Percentiles rank a stretch among this genome's conserved stretches.
Conservation (phyloP, 1,140 invertebrate species). For the Heliconius melpomene region DNA sequence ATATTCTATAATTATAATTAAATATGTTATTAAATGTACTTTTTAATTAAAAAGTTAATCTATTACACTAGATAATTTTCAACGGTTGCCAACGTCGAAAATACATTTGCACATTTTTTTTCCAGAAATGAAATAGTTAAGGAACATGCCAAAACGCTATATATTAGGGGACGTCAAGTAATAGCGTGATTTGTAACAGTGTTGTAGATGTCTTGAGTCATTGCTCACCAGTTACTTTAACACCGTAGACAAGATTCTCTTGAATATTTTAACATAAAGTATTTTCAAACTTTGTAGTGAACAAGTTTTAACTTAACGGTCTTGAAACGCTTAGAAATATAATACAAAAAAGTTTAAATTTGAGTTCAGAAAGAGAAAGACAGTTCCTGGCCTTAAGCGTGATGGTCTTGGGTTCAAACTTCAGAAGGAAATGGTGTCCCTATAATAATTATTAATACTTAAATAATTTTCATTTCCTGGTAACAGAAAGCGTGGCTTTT, state of each 20-base stretch:
- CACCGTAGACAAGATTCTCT: slow-evolving; percentile 6
- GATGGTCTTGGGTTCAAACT: no score
- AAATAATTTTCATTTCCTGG: no score
- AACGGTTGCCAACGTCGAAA: not conserved
- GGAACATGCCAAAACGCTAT: slow-evolving; percentile 16
- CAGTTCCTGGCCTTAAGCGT: no score
- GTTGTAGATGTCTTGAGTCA: slow-evolving; percentile 23
- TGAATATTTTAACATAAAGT: slow-evolving; percentile 16
- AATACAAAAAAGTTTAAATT: not conserved
- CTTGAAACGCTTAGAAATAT: slow-evolving; percentile 13
- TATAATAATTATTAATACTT: no score
- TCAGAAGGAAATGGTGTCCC: no score
- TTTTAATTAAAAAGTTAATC: no score
- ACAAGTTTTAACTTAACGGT: not conserved
- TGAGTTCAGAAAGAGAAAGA: no score
- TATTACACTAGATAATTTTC: not conserved
- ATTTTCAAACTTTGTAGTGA: slow-evolving; percentile 16
- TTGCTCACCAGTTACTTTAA: slow-evolving; percentile 22
- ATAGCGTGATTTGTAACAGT: slow-evolving; percentile 22
- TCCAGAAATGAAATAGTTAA: slow-evolving; percentile 10
- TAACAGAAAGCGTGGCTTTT: no score
- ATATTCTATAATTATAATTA: no score
- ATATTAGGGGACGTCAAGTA: slow-evolving; percentile 30
- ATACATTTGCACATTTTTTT: not conserved
- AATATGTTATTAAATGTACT: no score